phyloP scores from a whole-genome alignment of 2,888 invertebrate species.

The Anthrax anthrax region DNA sequence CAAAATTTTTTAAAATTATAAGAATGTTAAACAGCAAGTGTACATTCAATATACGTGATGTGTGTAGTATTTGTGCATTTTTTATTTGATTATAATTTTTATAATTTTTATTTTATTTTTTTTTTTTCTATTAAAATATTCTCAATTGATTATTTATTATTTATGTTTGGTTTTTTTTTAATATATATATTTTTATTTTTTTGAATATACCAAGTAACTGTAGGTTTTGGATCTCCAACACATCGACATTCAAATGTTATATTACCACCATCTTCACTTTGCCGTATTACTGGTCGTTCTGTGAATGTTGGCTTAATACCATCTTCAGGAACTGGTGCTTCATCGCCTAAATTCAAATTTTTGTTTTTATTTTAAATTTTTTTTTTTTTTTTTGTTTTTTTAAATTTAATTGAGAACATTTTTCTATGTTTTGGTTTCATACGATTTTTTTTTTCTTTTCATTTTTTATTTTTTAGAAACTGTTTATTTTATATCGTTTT shows the following conservation, averaged over 20 bases:
- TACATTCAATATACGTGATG: too few species aligned
- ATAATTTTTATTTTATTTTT: neutral
- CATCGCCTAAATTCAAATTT: constrained; percentile 58
- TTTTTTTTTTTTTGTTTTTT: constrained; percentile 1
- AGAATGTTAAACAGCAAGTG: too few species aligned
- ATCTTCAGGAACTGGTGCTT: constrained; percentile 84
- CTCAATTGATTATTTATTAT: neutral
- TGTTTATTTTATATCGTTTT: too few species aligned
- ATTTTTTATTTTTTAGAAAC: too few species aligned
- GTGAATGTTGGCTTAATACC: constrained; percentile 96
- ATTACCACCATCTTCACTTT: constrained; percentile 89
- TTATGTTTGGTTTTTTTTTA: constrained; percentile 1
- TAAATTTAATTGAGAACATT: neutral
- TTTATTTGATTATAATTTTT: neutral
- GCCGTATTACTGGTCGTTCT: constrained; percentile 92
- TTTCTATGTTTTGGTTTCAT: too few species aligned
- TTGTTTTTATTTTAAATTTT: neutral
- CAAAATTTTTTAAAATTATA: too few species aligned
- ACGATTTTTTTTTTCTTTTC: too few species aligned
- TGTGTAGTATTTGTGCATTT: too few species aligned
- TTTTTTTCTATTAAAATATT: neutral
- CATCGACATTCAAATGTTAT: constrained; percentile 95
- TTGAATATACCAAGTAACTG: constrained; percentile 67
- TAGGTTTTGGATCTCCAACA: constrained; percentile 92
- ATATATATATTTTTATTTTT: neutral